phyloP scores from a whole-genome alignment of 2,888 invertebrate species.

The Drosophila ezoana region DNA sequence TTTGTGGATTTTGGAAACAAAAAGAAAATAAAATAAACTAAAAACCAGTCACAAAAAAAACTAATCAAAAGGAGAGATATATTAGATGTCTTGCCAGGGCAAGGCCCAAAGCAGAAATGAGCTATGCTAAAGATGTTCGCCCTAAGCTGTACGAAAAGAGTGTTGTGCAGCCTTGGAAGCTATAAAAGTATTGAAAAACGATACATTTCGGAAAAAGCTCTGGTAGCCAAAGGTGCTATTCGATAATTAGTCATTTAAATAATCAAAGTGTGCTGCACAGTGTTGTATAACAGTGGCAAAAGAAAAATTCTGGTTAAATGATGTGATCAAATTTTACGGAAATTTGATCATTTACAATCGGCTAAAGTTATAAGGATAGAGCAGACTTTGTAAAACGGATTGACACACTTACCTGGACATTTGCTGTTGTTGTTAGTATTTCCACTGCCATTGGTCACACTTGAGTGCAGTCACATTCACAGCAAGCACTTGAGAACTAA shows the following conservation, averaged over 20 bases:
- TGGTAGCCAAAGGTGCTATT: no score
- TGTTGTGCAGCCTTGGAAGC: background rate
- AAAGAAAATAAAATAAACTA: background rate
- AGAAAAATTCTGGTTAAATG: no score
- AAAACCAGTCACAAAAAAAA: background rate
- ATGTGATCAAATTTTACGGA: no score
- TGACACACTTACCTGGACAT: background rate
- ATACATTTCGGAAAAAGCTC: background rate
- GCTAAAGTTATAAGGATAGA: no score
- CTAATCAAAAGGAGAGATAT: background rate
- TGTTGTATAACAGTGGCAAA: background rate
- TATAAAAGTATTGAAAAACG: background rate
- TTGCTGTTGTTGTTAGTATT: background rate
- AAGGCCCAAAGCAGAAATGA: background rate
- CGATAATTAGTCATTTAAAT: background rate
- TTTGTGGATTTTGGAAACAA: no score
- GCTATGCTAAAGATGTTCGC: no score
- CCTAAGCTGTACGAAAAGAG: background rate
- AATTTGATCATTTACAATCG: no score
- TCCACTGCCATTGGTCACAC: slow-evolving; percentile 20
- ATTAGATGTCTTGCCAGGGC: background rate
- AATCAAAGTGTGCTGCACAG: background rate
- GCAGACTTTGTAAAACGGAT: background rate
- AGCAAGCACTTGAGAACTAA: slow-evolving; percentile 29
- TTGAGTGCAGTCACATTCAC: slow-evolving; percentile 17